Evolutionary conservation across 2,888 invertebrate species (phyloP).

Genomic region (Polydrusus cervinus): DNA sequence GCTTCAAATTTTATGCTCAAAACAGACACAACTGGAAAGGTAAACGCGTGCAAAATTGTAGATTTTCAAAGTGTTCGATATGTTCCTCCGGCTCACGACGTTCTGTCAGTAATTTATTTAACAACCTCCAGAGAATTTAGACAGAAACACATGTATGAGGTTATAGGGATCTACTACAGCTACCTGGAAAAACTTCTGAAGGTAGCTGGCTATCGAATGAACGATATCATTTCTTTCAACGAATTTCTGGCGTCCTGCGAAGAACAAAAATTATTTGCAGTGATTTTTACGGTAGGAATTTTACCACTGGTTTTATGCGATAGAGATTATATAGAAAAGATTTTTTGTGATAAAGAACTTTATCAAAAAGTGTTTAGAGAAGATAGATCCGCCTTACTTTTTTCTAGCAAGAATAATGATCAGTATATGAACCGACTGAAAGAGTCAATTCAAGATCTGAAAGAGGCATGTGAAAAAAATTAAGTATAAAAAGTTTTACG

Average conservation of each 20-base stretch:
- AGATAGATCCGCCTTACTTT: slow-evolving; percentile 63
- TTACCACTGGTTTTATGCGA: slow-evolving; percentile 63
- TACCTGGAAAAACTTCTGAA: slow-evolving; percentile 62
- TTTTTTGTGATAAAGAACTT: slow-evolving; percentile 59
- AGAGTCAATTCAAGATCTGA: slow-evolving; percentile 62
- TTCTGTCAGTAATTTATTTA: slow-evolving; percentile 69
- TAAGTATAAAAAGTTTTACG: not conserved
- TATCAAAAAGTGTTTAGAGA: slow-evolving; percentile 60
- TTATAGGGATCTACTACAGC: slow-evolving; percentile 66
- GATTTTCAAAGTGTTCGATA: slow-evolving; percentile 72
- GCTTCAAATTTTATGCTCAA: slow-evolving; percentile 74
- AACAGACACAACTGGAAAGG: slow-evolving; percentile 60
- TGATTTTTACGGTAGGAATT: slow-evolving; percentile 63
- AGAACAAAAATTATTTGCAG: slow-evolving; percentile 64
- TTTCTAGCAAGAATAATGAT: slow-evolving; percentile 60
- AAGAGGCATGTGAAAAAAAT: slow-evolving; percentile 60
- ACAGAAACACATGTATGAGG: slow-evolving; percentile 55
- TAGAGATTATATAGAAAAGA: slow-evolving; percentile 56
- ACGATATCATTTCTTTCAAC: slow-evolving; percentile 61
- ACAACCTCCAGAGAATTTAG: slow-evolving; percentile 64
- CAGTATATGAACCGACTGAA: slow-evolving; percentile 57
- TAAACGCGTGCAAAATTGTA: slow-evolving; percentile 65
- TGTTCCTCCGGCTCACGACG: slow-evolving; percentile 79
- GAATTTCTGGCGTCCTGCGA: slow-evolving; percentile 66
- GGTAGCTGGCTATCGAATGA: slow-evolving; percentile 57